Evolutionary conservation across 2,797 vertebrate genomes (phyloP).

Genomic region (Sylvilagus floridanus): DNA sequence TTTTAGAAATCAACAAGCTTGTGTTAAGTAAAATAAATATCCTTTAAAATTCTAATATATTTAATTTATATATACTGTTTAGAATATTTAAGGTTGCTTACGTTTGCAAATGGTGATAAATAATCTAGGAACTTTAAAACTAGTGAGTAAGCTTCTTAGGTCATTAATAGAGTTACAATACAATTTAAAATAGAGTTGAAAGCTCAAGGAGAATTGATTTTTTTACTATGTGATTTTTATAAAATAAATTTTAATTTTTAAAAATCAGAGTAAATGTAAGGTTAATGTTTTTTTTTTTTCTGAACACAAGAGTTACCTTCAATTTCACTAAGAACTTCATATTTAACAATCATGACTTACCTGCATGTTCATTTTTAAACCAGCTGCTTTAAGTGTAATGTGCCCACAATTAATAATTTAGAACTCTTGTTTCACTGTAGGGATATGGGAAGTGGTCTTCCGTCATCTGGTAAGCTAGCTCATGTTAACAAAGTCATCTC

Average conservation of each 20-base stretch:
- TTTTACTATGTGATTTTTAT: background rate
- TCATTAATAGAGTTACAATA: constrained; percentile 40
- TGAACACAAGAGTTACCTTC: background rate
- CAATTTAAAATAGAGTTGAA: background rate
- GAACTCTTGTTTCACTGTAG: background rate
- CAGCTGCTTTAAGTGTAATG: background rate
- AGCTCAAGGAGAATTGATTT: background rate
- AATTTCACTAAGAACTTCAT: background rate
- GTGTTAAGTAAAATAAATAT: background rate
- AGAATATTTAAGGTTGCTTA: constrained; percentile 45
- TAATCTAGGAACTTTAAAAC: constrained; percentile 31
- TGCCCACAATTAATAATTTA: constrained; percentile 5
- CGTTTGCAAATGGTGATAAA: constrained; percentile 26
- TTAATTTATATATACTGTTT: constrained; percentile 55
- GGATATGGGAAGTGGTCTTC: background rate
- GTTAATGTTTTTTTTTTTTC: background rate
- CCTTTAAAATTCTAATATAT: background rate
- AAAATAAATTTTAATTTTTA: constrained; percentile 32
- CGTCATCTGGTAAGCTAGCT: background rate
- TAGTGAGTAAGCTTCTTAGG: background rate
- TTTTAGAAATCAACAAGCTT: constrained; percentile 30
- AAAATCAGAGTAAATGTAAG: constrained; percentile 10
- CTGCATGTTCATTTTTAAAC: constrained; percentile 7
- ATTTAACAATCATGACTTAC: background rate
- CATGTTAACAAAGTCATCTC: constrained; percentile 4